phyloP scores from a whole-genome alignment of 2,797 vertebrate genomes.

The Sebastes itinus region DNA sequence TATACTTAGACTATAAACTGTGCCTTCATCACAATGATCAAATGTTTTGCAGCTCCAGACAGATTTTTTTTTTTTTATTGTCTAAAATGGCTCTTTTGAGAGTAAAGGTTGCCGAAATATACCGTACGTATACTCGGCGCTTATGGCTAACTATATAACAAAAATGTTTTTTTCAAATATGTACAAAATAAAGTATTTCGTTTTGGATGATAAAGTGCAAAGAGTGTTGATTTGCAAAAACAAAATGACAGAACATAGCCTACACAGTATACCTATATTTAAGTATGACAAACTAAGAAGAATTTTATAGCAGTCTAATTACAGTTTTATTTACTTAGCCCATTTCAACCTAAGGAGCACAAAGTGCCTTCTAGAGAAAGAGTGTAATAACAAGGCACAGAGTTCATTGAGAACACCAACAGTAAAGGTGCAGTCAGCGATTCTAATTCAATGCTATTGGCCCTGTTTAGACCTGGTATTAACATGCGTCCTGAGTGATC shows the following conservation, averaged over 20 bases:
- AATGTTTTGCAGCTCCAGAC: no score
- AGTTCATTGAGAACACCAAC: not conserved
- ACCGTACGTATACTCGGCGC: not conserved
- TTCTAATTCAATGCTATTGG: not conserved
- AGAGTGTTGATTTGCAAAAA: not conserved
- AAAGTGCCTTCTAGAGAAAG: not conserved
- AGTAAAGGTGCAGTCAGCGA: not conserved
- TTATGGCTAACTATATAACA: not conserved
- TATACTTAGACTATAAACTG: no score
- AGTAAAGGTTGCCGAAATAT: no score
- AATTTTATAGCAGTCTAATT: not conserved
- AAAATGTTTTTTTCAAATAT: not conserved
- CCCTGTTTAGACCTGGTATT: no score
- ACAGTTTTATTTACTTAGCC: not conserved
- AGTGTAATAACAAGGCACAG: not conserved
- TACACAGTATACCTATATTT: not conserved
- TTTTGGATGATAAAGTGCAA: not conserved
- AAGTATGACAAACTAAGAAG: not conserved
- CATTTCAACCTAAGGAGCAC: not conserved
- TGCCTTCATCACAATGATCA: no score
- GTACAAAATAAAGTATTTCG: not conserved
- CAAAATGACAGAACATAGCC: not conserved
- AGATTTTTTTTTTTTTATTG: no score
- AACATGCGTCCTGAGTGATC: no score
- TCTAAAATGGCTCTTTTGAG: no score